phyloP scores from a whole-genome alignment of 2,888 invertebrate species.

The Melanotus villosus region DNA sequence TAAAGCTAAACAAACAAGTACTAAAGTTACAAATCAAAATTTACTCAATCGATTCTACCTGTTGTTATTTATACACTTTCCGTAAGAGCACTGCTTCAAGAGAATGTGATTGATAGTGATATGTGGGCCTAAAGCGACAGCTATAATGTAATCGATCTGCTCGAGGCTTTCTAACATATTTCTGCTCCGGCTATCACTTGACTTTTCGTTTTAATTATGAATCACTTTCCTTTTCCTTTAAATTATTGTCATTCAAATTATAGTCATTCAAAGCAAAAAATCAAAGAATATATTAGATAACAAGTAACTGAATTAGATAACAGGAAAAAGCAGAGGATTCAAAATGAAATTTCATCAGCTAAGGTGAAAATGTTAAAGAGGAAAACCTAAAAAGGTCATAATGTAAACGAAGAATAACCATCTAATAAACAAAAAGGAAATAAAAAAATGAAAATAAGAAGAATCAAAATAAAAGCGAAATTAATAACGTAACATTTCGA shows the following conservation, averaged over 20 bases:
- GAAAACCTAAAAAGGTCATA: too few species aligned
- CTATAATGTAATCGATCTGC: conserved; percentile 30
- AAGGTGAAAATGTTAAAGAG: too few species aligned
- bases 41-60: too few species aligned
- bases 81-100: conserved; percentile 11
- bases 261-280: neutral
- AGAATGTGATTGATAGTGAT: conserved; percentile 37
- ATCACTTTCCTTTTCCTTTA: conserved; percentile 24
- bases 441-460: neutral
- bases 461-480: neutral
- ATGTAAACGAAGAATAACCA: too few species aligned
- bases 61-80: neutral
- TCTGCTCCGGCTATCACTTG: neutral
- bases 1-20: too few species aligned
- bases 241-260: neutral
- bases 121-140: conserved; percentile 34
- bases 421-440: too few species aligned
- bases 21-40: too few species aligned
- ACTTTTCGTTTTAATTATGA: conserved; percentile 25
- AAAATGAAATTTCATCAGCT: too few species aligned
- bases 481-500: too few species aligned
- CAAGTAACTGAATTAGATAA: too few species aligned
- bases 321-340: too few species aligned
- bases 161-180: conserved; percentile 17
- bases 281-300: too few species aligned